Base-by-base conservation (phyloP, 2,113 vertebrate genomes). In the Hipposideros armiger region DNA sequence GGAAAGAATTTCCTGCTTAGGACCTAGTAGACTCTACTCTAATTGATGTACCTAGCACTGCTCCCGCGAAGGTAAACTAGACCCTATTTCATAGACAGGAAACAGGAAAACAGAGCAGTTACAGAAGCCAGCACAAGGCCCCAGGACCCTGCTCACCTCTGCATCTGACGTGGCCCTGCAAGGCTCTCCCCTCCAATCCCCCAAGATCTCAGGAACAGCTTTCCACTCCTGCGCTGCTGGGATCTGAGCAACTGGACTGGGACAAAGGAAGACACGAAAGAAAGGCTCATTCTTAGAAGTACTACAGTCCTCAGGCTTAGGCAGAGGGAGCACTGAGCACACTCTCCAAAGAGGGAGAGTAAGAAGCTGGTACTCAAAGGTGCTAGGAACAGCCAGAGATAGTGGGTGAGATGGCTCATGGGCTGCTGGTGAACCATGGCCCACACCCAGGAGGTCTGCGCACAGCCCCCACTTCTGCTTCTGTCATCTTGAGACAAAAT, bases 1-100 rank as follows among this genome's bases (percentile, higher is more conserved):
- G 54, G 90, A 90, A 96, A 90, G 40, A 52, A 80, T 90, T 80
- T 94, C 40, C 60, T 88, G 86, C 56, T 60, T 95, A 69, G 62
- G 56, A 70, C 60, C 87, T 84, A 40, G n/a, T 74, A 58, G 91
- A 28, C 40, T 90, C 54, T 64, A 3, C 9, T 15, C 30, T 90
- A 73, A 77, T 47, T 81, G 72, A 81, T 92, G 45, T 45, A 80
- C 24, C 3, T 58, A 45, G 10, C 54, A 87, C n/a, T 85, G 20
- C 28, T 82, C 56, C 47, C 76, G 30, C 17, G 4, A 93, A 81
- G 40, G 69, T 80, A 76, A 87, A 87, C 74, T 30, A 20, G 32
- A 74, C 20, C 47, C 24, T 50, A 8, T 86, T 90, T 87, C 15
- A 74, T 40, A 90, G 56, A 64, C 22, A 93, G 30, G 17, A 72